Evolutionary conservation across 2,797 vertebrate species (phyloP).

Genomic region (Babyrousa celebensis): DNA sequence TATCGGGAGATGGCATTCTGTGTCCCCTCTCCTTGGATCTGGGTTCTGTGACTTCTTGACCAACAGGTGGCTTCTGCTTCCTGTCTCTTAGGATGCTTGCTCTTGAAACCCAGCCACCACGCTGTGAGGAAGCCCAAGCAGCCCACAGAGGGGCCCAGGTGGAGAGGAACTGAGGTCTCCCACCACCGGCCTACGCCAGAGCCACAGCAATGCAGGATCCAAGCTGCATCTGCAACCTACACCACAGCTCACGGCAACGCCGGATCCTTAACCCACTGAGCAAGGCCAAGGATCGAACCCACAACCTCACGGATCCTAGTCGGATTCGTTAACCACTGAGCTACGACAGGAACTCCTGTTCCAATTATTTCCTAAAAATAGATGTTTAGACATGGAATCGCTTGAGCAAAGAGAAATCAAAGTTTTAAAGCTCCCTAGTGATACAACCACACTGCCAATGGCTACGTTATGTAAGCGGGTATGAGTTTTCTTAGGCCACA

Average conservation of each 20-base stretch:
- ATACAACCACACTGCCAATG: rapidly evolving
- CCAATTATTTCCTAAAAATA: neutral
- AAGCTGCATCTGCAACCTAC: too few relatives aligned
- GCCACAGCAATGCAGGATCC: too few relatives aligned
- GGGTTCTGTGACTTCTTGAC: neutral
- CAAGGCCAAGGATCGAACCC: too few relatives aligned
- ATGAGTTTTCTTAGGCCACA: neutral
- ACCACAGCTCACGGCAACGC: too few relatives aligned
- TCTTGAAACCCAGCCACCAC: neutral
- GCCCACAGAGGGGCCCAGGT: neutral
- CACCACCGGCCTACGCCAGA: too few relatives aligned
- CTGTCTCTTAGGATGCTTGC: neutral
- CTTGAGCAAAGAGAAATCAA: neutral
- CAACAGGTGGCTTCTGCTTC: neutral
- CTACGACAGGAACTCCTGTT: too few relatives aligned
- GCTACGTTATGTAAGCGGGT: neutral
- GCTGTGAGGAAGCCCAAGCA: neutral
- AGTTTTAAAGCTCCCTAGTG: neutral
- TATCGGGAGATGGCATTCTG: neutral
- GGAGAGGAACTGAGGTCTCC: neutral
- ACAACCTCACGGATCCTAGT: too few relatives aligned
- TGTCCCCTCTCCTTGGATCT: neutral
- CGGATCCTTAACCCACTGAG: too few relatives aligned
- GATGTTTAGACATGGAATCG: neutral
- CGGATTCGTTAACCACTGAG: too few relatives aligned